A percentile compares a stretch with the other conserved stretches of the same genome.
Conservation (phyloP, 2,888 invertebrate species). For the Timema cristinae region DNA sequence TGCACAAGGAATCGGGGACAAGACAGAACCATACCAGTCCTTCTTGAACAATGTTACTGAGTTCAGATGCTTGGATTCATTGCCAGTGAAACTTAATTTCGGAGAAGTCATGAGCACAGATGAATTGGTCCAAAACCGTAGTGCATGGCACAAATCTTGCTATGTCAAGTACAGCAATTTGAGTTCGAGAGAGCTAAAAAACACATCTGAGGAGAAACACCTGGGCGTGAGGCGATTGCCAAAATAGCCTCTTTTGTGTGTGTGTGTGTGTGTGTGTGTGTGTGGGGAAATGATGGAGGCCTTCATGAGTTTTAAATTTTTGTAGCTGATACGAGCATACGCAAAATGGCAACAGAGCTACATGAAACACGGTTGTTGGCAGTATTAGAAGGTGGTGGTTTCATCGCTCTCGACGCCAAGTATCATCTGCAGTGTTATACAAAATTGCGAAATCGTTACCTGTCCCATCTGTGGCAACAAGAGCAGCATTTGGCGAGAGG, state of each 20-base stretch:
- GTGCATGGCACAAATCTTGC: not conserved
- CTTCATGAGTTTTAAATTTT: not conserved
- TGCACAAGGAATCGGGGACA: too few relatives aligned
- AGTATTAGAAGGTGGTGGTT: not conserved
- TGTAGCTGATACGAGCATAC: not conserved
- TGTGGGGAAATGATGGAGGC: not conserved
- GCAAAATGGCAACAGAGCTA: not conserved
- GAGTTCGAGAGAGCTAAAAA: not conserved
- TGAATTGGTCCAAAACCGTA: too few relatives aligned
- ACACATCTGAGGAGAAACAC: not conserved
- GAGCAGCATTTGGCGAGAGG: slow-evolving; percentile 13
- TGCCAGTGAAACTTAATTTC: too few relatives aligned
- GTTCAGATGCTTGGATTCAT: too few relatives aligned
- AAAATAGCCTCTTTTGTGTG: slow-evolving; percentile 1
- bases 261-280: too few relatives aligned
- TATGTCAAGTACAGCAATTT: not conserved
- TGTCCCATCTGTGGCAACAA: not conserved
- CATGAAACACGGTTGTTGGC: not conserved
- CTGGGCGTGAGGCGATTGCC: not conserved
- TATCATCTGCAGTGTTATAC: not conserved
- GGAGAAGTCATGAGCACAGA: too few relatives aligned
- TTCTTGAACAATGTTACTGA: too few relatives aligned
- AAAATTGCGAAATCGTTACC: slow-evolving; percentile 2
- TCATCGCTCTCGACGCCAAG: not conserved
- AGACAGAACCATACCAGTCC: too few relatives aligned